Conservation (phyloP, 2,888 invertebrate species). For the Dorcus parallelipipedus region DNA sequence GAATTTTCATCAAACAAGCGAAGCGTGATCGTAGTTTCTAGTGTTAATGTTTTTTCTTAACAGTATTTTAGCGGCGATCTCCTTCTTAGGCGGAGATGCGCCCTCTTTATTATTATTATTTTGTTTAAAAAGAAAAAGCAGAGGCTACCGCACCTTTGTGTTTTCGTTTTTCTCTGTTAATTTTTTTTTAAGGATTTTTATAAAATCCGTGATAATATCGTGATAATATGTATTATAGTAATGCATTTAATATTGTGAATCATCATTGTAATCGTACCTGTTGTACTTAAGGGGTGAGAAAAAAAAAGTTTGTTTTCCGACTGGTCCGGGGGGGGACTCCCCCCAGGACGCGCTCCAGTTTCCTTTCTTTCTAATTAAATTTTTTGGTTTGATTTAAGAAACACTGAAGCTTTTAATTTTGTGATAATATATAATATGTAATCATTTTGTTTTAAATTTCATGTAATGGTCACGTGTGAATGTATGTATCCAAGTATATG, state of each 20-base stretch:
- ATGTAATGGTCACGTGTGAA: too few relatives aligned
- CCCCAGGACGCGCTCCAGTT: too few relatives aligned
- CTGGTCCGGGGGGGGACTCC: too few relatives aligned
- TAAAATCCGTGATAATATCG: slow-evolving; percentile 28
- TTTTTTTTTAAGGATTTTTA: slow-evolving; percentile 24
- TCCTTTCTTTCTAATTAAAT: too few relatives aligned
- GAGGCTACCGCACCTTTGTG: too few relatives aligned
- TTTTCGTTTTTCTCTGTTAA: not conserved
- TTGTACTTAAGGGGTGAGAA: not conserved
- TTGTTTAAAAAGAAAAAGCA: not conserved
- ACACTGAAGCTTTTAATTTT: too few relatives aligned
- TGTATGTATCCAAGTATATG: too few relatives aligned
- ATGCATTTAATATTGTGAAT: slow-evolving; percentile 14
- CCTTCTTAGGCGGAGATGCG: not conserved
- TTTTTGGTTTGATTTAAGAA: too few relatives aligned
- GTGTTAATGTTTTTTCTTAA: slow-evolving; percentile 11
- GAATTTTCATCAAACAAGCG: slow-evolving; percentile 21
- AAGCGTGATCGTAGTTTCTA: slow-evolving; percentile 26
- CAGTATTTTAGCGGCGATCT: slow-evolving; percentile 7
- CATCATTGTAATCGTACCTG: not conserved
- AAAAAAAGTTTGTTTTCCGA: not conserved
- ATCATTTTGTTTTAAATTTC: too few relatives aligned
- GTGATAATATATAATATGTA: too few relatives aligned
- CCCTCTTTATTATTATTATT: not conserved
- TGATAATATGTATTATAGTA: slow-evolving; percentile 24